Conservation (phyloP, 2,888 invertebrate species). For the Oxystoma pomonae region DNA sequence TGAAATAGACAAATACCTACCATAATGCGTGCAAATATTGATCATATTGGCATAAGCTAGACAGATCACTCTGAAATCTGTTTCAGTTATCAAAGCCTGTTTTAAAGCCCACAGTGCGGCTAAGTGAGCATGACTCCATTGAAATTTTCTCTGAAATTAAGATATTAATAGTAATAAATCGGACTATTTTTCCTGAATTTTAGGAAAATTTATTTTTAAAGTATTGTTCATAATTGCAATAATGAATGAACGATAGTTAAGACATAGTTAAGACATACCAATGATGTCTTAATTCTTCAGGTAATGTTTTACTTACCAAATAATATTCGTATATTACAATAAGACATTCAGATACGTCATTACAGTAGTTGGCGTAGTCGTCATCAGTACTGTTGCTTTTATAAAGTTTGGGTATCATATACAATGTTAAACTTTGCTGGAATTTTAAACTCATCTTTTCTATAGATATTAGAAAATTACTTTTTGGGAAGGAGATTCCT, state of each 20-base stretch:
- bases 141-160: background rate
- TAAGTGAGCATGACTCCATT: slow-evolving; percentile 49
- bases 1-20: no score
- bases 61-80: slow-evolving; percentile 54
- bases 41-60: slow-evolving; percentile 54
- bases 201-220: background rate
- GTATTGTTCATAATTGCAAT: background rate
- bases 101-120: slow-evolving; percentile 57
- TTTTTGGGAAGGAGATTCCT: slow-evolving; percentile 44
- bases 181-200: slow-evolving; percentile 35
- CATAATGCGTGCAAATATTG: slow-evolving; percentile 40
- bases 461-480: slow-evolving; percentile 31
- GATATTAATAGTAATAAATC: no score
- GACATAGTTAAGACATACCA: no score
- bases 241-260: no score
- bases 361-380: slow-evolving; percentile 45
- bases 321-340: slow-evolving; percentile 45
- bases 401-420: slow-evolving; percentile 33
- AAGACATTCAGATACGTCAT: slow-evolving; percentile 49
- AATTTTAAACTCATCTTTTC: slow-evolving; percentile 35
- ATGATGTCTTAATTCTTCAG: no score
- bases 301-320: slow-evolving; percentile 44
- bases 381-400: slow-evolving; percentile 34
- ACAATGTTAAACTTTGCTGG: slow-evolving; percentile 40
- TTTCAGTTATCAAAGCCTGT: slow-evolving; percentile 50